phyloP scores from a whole-genome alignment of 2,113 vertebrate species.

The Thalassarche chlororhynchos region DNA sequence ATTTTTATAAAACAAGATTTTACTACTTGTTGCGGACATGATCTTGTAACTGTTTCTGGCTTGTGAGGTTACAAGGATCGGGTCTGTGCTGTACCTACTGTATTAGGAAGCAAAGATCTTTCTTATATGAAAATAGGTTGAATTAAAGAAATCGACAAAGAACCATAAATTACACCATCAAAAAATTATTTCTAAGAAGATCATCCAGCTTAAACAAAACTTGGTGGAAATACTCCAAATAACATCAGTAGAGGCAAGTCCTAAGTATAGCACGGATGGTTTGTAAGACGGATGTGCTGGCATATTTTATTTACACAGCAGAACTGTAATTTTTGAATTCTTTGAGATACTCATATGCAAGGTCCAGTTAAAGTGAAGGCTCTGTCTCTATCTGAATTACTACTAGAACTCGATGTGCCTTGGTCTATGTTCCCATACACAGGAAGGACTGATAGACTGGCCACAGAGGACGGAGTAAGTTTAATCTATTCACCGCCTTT shows the following conservation, averaged over 20 bases:
- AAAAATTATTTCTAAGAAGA: background rate
- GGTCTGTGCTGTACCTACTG: background rate
- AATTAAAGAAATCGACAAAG: background rate
- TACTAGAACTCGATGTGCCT: background rate
- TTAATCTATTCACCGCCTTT: background rate
- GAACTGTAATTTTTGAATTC: background rate
- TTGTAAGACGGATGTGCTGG: background rate
- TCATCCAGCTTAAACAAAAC: background rate
- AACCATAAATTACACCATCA: background rate
- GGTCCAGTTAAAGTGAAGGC: background rate
- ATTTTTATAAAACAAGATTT: background rate
- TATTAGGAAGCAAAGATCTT: background rate
- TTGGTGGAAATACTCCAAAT: background rate
- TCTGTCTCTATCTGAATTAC: background rate
- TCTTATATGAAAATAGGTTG: background rate
- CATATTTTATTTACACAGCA: background rate
- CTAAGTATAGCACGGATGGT: background rate
- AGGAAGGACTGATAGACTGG: background rate
- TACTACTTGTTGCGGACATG: background rate
- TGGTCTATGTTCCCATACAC: background rate
- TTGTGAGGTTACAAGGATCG: background rate
- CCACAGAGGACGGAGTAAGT: slow-evolving; percentile 6
- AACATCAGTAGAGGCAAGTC: background rate
- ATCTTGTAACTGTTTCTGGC: background rate
- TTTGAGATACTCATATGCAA: background rate